Conservation (phyloP, 2,113 vertebrate genomes). For the Tylochromis polylepis region DNA sequence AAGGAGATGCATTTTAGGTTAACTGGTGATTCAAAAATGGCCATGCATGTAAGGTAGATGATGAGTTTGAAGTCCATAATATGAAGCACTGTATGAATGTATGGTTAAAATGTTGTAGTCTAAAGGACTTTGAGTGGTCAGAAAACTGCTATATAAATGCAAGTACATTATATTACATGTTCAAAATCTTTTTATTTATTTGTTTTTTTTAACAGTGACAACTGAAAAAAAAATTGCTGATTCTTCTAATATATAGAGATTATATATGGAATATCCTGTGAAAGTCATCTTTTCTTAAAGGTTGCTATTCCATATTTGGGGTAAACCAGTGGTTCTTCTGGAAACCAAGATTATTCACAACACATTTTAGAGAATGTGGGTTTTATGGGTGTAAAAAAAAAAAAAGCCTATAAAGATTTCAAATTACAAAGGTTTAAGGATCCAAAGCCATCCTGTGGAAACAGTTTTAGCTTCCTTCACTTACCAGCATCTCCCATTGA, state of each 20-base stretch:
- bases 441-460: background rate
- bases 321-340: background rate
- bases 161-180: background rate
- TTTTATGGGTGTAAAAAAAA: background rate
- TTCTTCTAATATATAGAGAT: background rate
- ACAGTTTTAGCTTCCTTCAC: background rate
- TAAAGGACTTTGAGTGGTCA: background rate
- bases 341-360: background rate
- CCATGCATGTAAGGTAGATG: background rate
- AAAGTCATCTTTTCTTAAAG: background rate
- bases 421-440: background rate
- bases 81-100: background rate
- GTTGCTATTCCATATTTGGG: background rate
- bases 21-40: background rate
- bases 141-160: background rate
- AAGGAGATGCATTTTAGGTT: background rate
- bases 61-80: background rate
- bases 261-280: background rate
- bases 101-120: background rate
- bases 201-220: background rate
- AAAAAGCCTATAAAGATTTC: background rate
- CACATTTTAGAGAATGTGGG: background rate
- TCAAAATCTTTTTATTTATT: background rate
- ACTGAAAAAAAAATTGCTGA: background rate
- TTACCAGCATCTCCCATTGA: constrained; percentile 96